Percentiles rank a stretch among this genome's conserved stretches.
Evolutionary conservation across 2,888 invertebrate genomes (phyloP).

Genomic region (Nowickia ferox): DNA sequence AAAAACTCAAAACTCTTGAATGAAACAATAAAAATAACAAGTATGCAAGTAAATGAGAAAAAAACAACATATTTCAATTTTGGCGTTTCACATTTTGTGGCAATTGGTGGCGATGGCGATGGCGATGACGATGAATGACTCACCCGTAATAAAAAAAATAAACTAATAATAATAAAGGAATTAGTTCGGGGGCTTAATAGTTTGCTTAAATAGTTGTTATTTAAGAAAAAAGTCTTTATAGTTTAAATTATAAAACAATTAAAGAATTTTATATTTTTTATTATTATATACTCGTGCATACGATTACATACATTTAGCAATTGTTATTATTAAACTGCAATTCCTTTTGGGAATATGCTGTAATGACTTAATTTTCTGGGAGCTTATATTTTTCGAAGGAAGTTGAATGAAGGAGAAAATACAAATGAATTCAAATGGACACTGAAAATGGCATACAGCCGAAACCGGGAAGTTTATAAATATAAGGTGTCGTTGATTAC

Average conservation of each 20-base stretch:
- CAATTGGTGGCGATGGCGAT: constrained; percentile 17
- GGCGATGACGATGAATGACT: constrained; percentile 50
- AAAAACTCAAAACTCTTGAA: constrained; percentile 54
- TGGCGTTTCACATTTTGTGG: constrained; percentile 59
- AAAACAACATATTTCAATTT: constrained; percentile 53
- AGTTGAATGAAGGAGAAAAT: too few relatives aligned
- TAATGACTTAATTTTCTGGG: too few relatives aligned
- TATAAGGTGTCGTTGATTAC: too few relatives aligned
- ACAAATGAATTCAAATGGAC: too few relatives aligned
- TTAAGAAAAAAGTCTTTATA: neutral
- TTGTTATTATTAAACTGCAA: too few relatives aligned
- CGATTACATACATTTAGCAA: too few relatives aligned
- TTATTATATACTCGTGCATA: too few relatives aligned
- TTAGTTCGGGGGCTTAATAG: constrained; percentile 10
- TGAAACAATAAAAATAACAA: constrained; percentile 57
- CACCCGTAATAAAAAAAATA: constrained; percentile 40
- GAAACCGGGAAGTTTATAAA: too few relatives aligned
- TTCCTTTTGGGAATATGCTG: too few relatives aligned
- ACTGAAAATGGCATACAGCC: too few relatives aligned
- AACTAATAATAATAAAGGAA: constrained; percentile 15
- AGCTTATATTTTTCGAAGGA: too few relatives aligned
- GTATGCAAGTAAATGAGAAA: constrained; percentile 11
- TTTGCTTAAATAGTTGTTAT: constrained; percentile 1
- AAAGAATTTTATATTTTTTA: neutral
- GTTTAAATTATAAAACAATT: neutral